Evolutionary conservation across 2,113 vertebrate genomes (phyloP).

Genomic region (Notothenia coriiceps): DNA sequence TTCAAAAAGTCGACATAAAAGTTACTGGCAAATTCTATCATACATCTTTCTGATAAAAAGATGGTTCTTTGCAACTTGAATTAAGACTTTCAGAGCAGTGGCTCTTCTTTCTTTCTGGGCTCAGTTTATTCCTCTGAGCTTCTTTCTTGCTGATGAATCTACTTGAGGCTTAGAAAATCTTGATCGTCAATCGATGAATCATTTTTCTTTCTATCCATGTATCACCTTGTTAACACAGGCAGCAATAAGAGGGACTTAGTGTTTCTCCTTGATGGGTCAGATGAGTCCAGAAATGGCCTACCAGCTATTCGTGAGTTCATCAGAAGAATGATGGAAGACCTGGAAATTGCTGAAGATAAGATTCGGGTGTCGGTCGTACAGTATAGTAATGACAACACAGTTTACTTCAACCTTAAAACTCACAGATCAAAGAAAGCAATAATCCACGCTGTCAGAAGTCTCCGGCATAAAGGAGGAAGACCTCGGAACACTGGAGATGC

Average conservation of each 20-base stretch:
- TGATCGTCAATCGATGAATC: constrained; percentile 48
- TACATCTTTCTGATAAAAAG: constrained; percentile 62
- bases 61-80: constrained; percentile 47
- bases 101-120: constrained; percentile 22
- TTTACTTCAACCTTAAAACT: constrained; percentile 78
- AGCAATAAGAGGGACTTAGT: constrained; percentile 81
- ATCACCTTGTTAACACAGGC: constrained; percentile 76
- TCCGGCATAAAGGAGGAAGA: constrained; percentile 89
- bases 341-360: constrained; percentile 73
- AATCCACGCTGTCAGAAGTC: constrained; percentile 86
- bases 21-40: not conserved
- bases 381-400: constrained; percentile 75
- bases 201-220: constrained; percentile 64
- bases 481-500: constrained; percentile 89
- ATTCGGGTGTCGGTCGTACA: constrained; percentile 79
- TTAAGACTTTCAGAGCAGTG: constrained; percentile 24
- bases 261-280: constrained; percentile 91
- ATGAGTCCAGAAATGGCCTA: constrained; percentile 86
- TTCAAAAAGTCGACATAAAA: constrained; percentile 4
- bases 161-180: constrained; percentile 22
- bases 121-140: constrained; percentile 21
- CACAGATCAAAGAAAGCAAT: constrained; percentile 86
- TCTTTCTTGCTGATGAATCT: constrained; percentile 36
- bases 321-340: constrained; percentile 75
- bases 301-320: constrained; percentile 82